These are phyloP conservation scores for Gymnopithys bicolor DNA, from an alignment of 2,797 vertebrate genomes.

Conservation along the genomic window DNA sequence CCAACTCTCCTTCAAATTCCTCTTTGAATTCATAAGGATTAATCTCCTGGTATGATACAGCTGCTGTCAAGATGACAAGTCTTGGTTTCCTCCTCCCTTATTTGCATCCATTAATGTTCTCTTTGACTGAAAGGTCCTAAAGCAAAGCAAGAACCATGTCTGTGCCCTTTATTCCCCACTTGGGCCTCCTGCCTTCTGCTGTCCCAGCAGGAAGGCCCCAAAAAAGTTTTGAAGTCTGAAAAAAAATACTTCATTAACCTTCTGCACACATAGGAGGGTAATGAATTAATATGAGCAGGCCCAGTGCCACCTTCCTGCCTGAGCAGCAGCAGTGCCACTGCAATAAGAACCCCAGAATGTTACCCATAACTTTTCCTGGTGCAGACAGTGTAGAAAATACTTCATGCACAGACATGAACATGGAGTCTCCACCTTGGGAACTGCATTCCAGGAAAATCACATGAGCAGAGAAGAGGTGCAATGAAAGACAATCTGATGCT, in stretches of 20 bases:
- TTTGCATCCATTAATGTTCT: neutral
- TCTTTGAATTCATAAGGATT: slow-evolving; percentile 13
- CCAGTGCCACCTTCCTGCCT: neutral
- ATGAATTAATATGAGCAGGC: neutral
- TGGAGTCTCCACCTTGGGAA: neutral
- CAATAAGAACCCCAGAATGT: neutral
- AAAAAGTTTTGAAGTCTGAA: neutral
- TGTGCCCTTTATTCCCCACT: neutral
- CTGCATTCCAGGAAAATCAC: slow-evolving; percentile 33
- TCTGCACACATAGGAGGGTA: neutral
- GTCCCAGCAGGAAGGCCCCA: neutral
- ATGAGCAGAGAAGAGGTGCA: neutral
- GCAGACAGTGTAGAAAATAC: neutral
- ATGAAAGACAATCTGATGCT: neutral
- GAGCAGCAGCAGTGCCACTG: neutral
- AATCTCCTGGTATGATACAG: neutral
- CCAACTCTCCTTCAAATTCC: neutral
- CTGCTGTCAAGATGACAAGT: neutral
- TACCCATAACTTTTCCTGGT: neutral
- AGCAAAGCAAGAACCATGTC: neutral
- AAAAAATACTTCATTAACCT: neutral
- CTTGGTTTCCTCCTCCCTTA: neutral
- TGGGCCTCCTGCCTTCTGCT: neutral
- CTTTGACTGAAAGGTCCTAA: neutral
- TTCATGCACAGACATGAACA: neutral